Percentiles rank a stretch among this genome's conserved stretches.
These are phyloP conservation scores for Drosophila differens DNA, from an alignment of 2,888 invertebrate species.

Conservation along the genomic window DNA sequence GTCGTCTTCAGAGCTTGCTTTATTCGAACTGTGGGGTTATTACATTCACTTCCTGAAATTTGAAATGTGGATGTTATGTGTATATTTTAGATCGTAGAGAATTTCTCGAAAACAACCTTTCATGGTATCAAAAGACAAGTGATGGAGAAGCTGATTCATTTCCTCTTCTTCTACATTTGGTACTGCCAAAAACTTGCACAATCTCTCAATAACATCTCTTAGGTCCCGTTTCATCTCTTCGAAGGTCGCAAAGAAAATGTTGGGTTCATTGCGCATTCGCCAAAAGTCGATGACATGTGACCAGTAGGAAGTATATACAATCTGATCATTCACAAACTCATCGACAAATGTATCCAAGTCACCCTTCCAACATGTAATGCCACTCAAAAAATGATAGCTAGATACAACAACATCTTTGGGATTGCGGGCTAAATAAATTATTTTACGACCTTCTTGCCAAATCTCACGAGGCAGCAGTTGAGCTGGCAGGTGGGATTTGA, in stretches of 20 bases:
- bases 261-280: conserved; percentile 59
- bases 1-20: rapidly evolving
- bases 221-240: conserved; percentile 74
- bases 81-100: background rate
- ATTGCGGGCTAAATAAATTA: conserved; percentile 93
- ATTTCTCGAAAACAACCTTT: conserved; percentile 32
- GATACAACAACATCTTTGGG: conserved; percentile 93
- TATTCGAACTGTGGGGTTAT: conserved; percentile 3
- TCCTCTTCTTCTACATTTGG: conserved; percentile 22
- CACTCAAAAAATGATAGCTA: conserved; percentile 89
- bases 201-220: conserved; percentile 40
- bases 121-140: conserved; percentile 62
- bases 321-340: conserved; percentile 37
- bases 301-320: conserved; percentile 50
- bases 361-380: conserved; percentile 87
- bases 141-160: conserved; percentile 31
- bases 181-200: conserved; percentile 44
- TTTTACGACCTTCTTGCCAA: conserved; percentile 83
- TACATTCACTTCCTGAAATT: conserved; percentile 13
- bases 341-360: conserved; percentile 86
- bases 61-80: background rate
- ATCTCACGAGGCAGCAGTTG: conserved; percentile 60
- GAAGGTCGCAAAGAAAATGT: conserved; percentile 72
- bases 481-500: conserved; percentile 69
- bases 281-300: conserved; percentile 73